These are phyloP conservation scores for Ephialtes manifestator DNA, from an alignment of 2,888 invertebrate species.

Conservation along the genomic window DNA sequence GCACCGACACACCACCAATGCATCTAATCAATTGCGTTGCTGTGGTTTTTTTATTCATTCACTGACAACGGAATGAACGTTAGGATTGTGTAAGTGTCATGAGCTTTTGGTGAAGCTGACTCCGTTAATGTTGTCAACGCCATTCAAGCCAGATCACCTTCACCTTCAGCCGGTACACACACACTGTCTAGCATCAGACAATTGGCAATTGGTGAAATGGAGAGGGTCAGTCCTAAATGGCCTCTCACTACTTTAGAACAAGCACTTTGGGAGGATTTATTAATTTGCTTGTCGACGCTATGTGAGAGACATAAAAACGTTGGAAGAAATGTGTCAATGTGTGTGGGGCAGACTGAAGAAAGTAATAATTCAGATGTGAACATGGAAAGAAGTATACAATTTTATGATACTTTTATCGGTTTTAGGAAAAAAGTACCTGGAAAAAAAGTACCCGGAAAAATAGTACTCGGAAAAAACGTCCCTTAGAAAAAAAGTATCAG, in stretches of 20 bases:
- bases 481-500: no score
- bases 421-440: no score
- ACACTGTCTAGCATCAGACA: conserved; percentile 35
- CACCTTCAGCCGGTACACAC: not conserved
- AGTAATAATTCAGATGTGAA: not conserved
- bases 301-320: not conserved
- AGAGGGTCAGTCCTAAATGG: not conserved
- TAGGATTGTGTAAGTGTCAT: not conserved
- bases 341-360: not conserved
- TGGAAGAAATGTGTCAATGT: no score
- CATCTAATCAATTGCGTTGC: conserved; percentile 66
- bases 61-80: not conserved
- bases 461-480: no score
- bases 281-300: not conserved
- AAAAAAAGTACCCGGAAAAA: no score
- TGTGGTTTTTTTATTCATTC: conserved; percentile 19
- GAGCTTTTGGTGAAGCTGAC: conserved; percentile 31
- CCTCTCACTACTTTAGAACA: not conserved
- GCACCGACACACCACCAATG: conserved; percentile 44
- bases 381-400: no score
- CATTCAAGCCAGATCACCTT: conserved; percentile 10
- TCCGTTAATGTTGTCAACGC: not conserved
- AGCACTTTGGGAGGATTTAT: not conserved
- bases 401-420: no score
- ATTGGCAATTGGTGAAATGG: conserved; percentile 37